Conservation (phyloP, 37 sponge, comb jelly and placozoan genomes). For the Diacarnus erythraeanus region DNA sequence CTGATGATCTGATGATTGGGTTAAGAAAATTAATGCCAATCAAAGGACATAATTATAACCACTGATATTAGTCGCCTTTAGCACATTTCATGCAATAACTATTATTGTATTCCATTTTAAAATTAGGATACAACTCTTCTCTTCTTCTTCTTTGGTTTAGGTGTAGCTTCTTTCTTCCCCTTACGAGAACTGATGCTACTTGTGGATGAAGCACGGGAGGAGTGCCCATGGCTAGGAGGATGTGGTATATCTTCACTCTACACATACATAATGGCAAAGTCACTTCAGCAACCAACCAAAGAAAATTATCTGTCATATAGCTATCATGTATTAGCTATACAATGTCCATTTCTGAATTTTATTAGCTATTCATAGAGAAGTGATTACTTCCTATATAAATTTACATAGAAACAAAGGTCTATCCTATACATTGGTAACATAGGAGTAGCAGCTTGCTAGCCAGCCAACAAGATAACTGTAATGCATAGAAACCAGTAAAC, state of each 20-base stretch:
- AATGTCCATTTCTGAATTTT: no score
- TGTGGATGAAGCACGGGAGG: slow-evolving; percentile 39
- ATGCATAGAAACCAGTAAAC: no score
- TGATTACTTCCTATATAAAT: neutral
- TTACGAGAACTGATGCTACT: slow-evolving; percentile 14
- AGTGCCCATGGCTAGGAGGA: neutral
- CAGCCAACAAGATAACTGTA: no score
- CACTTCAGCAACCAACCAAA: no score
- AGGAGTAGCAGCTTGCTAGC: no score
- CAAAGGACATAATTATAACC: neutral
- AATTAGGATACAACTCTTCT: slow-evolving; percentile 23
- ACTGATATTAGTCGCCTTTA: neutral
- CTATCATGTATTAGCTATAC: no score
- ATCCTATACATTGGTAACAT: no score
- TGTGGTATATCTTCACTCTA: neutral
- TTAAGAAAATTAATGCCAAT: neutral
- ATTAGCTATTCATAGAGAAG: no score
- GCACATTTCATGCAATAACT: neutral
- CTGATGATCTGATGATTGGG: slow-evolving; percentile 30
- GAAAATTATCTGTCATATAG: neutral
- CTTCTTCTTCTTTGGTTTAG: slow-evolving; percentile 13
- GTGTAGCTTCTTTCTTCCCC: neutral
- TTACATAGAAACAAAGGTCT: no score
- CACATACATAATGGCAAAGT: neutral
- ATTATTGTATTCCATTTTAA: neutral